These are phyloP conservation scores for Malurus melanocephalus DNA, from an alignment of 2,113 vertebrate species.

Conservation along the genomic window DNA sequence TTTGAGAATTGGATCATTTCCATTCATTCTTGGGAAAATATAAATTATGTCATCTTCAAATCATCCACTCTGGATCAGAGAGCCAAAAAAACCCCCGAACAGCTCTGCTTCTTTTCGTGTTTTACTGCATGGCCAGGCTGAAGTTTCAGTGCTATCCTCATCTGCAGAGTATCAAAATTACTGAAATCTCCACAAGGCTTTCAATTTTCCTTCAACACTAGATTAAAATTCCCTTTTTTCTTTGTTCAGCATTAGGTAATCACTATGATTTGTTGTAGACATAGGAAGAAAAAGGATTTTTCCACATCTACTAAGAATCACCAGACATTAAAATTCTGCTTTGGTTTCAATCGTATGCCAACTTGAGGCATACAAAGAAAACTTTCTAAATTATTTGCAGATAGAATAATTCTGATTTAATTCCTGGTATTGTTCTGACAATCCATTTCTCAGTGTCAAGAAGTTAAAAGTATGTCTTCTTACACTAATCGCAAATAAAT, in stretches of 20 bases:
- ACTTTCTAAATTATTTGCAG: background rate
- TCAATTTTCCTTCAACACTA: background rate
- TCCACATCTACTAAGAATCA: background rate
- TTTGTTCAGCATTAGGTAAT: background rate
- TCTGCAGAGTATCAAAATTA: background rate
- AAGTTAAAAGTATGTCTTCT: background rate
- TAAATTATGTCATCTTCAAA: accelerated
- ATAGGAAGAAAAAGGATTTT: background rate
- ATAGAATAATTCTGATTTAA: background rate
- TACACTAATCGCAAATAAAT: background rate
- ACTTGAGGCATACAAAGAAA: background rate
- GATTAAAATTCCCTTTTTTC: background rate
- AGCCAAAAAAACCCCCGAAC: background rate
- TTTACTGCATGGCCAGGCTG: background rate
- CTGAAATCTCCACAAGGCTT: background rate
- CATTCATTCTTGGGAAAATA: background rate
- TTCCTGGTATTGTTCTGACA: background rate
- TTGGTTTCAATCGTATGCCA: background rate
- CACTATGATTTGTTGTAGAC: background rate
- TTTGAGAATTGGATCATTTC: background rate
- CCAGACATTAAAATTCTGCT: background rate
- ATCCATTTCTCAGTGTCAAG: background rate
- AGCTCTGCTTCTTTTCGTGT: accelerated
- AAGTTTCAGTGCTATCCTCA: background rate
- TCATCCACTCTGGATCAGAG: background rate